phyloP scores from a whole-genome alignment of 2,113 vertebrate genomes.

The Egretta garzetta region DNA sequence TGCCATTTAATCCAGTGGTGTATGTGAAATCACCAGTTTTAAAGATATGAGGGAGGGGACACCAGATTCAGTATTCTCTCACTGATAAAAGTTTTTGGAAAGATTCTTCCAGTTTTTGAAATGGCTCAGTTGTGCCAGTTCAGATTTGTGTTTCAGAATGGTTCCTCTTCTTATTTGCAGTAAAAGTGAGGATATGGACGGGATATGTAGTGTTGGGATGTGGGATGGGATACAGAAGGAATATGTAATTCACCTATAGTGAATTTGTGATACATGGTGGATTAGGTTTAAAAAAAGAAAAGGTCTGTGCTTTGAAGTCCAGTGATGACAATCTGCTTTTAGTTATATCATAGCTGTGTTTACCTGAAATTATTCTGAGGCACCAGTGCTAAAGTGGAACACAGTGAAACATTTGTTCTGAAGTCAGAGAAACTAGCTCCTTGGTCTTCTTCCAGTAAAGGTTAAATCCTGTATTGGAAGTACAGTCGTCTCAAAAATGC shows the following conservation, averaged over 20 bases:
- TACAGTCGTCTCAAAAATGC: not conserved
- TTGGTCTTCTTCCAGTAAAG: not conserved
- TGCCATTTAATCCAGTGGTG: not conserved
- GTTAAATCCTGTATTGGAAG: not conserved
- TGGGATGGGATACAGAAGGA: not conserved
- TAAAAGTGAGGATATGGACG: not conserved
- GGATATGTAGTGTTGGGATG: not conserved
- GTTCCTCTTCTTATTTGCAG: not conserved
- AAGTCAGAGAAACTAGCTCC: not conserved
- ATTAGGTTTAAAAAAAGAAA: not conserved
- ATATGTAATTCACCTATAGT: not conserved
- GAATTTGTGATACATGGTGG: not conserved
- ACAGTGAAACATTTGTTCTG: not conserved
- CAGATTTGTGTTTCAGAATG: not conserved
- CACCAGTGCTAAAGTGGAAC: not conserved
- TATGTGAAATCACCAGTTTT: not conserved
- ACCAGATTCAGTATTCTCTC: not conserved
- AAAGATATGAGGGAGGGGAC: not conserved
- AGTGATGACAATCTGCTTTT: not conserved
- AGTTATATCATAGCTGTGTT: not conserved
- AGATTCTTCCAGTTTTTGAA: not conserved
- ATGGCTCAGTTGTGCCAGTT: not conserved
- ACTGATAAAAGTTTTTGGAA: not conserved
- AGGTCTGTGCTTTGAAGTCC: not conserved
- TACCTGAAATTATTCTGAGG: not conserved